These are phyloP conservation scores for Hyposmocoma kahamanoa DNA, from an alignment of 1,140 invertebrate genomes.

Conservation along the genomic window DNA sequence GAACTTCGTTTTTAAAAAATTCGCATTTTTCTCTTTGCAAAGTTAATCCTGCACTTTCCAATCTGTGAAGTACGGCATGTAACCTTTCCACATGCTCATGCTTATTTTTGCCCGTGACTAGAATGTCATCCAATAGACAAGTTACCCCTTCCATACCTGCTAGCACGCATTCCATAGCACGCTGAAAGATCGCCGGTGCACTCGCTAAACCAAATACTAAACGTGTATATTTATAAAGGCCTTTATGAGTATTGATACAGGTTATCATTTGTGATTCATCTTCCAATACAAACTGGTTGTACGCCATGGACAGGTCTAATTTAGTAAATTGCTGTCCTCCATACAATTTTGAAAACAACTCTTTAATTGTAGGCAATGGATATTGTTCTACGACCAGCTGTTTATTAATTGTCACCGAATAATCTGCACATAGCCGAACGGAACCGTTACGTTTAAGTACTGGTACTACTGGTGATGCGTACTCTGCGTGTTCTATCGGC, in stretches of 20 bases:
- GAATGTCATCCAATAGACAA: slow-evolving; percentile 32
- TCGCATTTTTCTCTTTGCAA: slow-evolving; percentile 5
- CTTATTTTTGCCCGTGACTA: background rate
- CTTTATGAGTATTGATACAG: slow-evolving; percentile 41
- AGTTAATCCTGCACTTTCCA: slow-evolving; percentile 7
- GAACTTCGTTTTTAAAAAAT: slow-evolving; percentile 7
- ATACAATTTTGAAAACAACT: slow-evolving; percentile 21
- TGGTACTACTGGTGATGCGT: slow-evolving; percentile 49
- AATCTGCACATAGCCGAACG: background rate
- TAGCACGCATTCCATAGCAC: background rate
- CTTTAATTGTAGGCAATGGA: slow-evolving; percentile 29
- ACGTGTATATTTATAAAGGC: slow-evolving; percentile 32
- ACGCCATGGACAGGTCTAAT: slow-evolving; percentile 53
- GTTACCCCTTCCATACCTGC: slow-evolving; percentile 4
- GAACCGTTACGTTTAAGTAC: slow-evolving; percentile 32
- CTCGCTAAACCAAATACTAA: slow-evolving; percentile 36
- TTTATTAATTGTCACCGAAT: slow-evolving; percentile 18
- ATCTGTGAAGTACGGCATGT: background rate
- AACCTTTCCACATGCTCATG: background rate
- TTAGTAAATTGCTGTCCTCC: slow-evolving; percentile 26
- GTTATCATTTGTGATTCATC: slow-evolving; percentile 33
- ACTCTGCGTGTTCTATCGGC: slow-evolving; percentile 22
- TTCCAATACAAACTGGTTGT: slow-evolving; percentile 57
- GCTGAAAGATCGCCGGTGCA: background rate
- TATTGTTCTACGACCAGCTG: slow-evolving; percentile 13